Conservation (phyloP, 2,797 vertebrate species). For the Hydrophis major region DNA sequence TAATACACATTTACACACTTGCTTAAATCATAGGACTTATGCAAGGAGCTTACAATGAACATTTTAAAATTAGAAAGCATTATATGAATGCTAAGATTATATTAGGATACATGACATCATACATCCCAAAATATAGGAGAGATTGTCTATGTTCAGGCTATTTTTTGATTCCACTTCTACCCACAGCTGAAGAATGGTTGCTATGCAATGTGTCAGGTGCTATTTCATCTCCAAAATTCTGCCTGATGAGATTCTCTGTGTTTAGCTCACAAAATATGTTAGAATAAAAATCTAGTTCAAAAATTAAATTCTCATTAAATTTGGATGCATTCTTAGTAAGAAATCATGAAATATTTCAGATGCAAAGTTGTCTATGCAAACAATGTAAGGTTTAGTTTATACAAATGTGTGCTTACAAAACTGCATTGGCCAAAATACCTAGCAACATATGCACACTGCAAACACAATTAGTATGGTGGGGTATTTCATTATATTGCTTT, state of each 20-base stretch:
- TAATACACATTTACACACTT: neutral
- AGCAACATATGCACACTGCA: constrained; percentile 59
- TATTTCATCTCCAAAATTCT: constrained; percentile 25
- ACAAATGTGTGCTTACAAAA: constrained; percentile 47
- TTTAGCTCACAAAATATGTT: constrained; percentile 40
- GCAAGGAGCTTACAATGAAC: neutral
- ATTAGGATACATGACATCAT: neutral
- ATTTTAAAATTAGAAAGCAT: neutral
- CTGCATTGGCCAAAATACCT: constrained; percentile 43
- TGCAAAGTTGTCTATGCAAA: constrained; percentile 40
- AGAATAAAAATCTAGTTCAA: neutral
- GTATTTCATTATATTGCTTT: neutral
- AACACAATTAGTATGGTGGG: neutral
- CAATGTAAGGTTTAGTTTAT: constrained; percentile 53
- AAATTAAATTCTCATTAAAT: constrained; percentile 29
- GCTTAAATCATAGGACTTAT: neutral
- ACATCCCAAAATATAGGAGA: constrained; percentile 18
- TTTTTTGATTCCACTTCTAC: neutral
- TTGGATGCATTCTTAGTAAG: constrained; percentile 17
- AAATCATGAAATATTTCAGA: constrained; percentile 25
- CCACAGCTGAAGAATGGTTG: constrained; percentile 34
- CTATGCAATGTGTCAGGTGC: constrained; percentile 25
- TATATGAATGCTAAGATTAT: neutral
- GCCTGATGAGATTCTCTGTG: constrained; percentile 32
- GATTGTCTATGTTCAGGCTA: neutral